Evolutionary conservation across 1,140 invertebrate genomes (phyloP).

Genomic region (Episyrphus balteatus): DNA sequence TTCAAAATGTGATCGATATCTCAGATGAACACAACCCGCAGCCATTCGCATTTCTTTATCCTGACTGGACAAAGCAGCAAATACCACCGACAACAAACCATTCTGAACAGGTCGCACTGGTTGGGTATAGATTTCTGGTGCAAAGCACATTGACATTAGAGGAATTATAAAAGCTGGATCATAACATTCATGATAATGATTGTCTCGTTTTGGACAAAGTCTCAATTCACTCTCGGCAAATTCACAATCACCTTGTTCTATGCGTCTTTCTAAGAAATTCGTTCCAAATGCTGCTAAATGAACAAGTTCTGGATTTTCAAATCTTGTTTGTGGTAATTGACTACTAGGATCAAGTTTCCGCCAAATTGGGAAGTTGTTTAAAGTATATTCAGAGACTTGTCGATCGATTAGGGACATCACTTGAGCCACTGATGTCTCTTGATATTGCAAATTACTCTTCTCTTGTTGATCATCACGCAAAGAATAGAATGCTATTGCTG

Average conservation of each 20-base stretch:
- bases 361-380: slow-evolving; percentile 53
- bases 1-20: slow-evolving; percentile 44
- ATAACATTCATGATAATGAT: slow-evolving; percentile 41
- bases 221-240: slow-evolving; percentile 16
- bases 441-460: slow-evolving; percentile 43
- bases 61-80: slow-evolving; percentile 47
- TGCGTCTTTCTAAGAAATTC: slow-evolving; percentile 19
- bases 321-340: slow-evolving; percentile 21
- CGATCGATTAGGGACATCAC: slow-evolving; percentile 57
- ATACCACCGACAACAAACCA: slow-evolving; percentile 47
- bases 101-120: slow-evolving; percentile 50
- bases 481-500: slow-evolving; percentile 62
- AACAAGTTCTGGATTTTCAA: slow-evolving; percentile 14
- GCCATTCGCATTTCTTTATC: slow-evolving; percentile 45
- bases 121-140: slow-evolving; percentile 46
- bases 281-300: slow-evolving; percentile 15
- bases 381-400: slow-evolving; percentile 50
- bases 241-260: slow-evolving; percentile 16
- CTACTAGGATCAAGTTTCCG: slow-evolving; percentile 20
- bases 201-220: slow-evolving; percentile 22
- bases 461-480: slow-evolving; percentile 47
- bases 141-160: slow-evolving; percentile 44
- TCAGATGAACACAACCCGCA: slow-evolving; percentile 47
- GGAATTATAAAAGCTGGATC: slow-evolving; percentile 61
- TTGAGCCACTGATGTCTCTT: slow-evolving; percentile 55